These are phyloP conservation scores for Zonitis immaculata DNA, from an alignment of 2,888 invertebrate species.

Conservation along the genomic window DNA sequence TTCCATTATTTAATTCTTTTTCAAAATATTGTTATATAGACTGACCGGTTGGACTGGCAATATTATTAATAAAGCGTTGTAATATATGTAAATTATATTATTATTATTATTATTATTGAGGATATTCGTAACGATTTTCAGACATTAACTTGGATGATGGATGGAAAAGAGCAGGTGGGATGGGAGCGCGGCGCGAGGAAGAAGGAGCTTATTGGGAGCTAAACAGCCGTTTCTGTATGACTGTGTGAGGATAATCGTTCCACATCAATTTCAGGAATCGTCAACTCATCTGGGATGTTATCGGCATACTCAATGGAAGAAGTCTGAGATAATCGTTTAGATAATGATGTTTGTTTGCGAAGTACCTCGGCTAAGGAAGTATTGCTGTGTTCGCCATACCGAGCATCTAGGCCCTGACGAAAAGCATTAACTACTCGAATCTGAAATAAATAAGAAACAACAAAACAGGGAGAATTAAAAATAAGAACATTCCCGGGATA, in stretches of 20 bases:
- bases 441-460: conserved; percentile 64
- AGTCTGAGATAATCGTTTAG: conserved; percentile 86
- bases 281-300: conserved; percentile 80
- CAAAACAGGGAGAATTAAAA: conserved; percentile 51
- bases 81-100: background rate
- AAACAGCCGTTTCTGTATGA: conserved; percentile 93
- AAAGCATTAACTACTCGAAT: conserved; percentile 99
- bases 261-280: conserved; percentile 88
- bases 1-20: background rate
- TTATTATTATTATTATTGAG: conserved; percentile 2
- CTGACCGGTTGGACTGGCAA: background rate
- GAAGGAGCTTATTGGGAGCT: conserved; percentile 45
- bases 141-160: conserved; percentile 7
- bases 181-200: conserved; percentile 25
- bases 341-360: conserved; percentile 88
- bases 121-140: background rate
- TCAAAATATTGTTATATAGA: background rate
- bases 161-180: conserved; percentile 29
- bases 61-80: background rate
- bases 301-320: conserved; percentile 90
- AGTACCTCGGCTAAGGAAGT: conserved; percentile 89
- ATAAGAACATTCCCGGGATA: conserved; percentile 45
- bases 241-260: conserved; percentile 89
- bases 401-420: conserved; percentile 97
- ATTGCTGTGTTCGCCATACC: conserved; percentile 87